phyloP scores from a whole-genome alignment of 2,113 vertebrate species.

The Poeciliopsis turrubarensis region DNA sequence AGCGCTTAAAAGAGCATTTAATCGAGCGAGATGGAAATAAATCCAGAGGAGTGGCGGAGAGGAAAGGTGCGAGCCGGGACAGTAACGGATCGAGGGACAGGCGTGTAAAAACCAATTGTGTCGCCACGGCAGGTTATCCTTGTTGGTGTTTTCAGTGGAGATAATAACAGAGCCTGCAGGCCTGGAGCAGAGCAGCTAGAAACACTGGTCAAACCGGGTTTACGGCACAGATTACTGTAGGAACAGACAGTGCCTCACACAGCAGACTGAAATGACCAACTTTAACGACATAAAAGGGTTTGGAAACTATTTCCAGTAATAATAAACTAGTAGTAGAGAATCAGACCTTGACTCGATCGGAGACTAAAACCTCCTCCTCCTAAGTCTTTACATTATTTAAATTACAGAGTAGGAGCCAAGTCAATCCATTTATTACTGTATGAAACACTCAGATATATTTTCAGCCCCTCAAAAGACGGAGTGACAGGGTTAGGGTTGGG shows the following conservation, averaged over 20 bases:
- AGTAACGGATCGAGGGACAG: conserved; percentile 24
- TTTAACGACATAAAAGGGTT: not conserved
- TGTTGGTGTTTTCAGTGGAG: conserved; percentile 52
- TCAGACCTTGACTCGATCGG: not conserved
- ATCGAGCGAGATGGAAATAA: conserved; percentile 50
- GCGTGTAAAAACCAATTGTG: conserved; percentile 41
- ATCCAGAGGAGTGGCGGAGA: conserved; percentile 8
- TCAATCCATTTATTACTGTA: no score
- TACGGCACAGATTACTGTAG: conserved; percentile 14
- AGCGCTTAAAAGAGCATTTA: conserved; percentile 52
- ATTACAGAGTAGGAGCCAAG: no score
- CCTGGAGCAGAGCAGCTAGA: conserved; percentile 31
- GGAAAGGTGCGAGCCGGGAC: conserved; percentile 16
- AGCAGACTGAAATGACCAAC: conserved; percentile 27
- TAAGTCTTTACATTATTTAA: no score
- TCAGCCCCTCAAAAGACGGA: not conserved
- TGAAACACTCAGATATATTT: no score
- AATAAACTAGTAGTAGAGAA: not conserved
- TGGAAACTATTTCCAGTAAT: not conserved
- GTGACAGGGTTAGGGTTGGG: no score
- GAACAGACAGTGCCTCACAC: conserved; percentile 34
- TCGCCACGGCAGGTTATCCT: conserved; percentile 60
- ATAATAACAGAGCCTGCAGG: conserved; percentile 61
- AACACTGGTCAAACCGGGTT: conserved; percentile 44
- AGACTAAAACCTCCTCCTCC: no score